Evolutionary conservation across 2,113 vertebrate species (phyloP), one percentile per base, ranked within the genome.

Genomic region (Lanius ludovicianus): DNA sequence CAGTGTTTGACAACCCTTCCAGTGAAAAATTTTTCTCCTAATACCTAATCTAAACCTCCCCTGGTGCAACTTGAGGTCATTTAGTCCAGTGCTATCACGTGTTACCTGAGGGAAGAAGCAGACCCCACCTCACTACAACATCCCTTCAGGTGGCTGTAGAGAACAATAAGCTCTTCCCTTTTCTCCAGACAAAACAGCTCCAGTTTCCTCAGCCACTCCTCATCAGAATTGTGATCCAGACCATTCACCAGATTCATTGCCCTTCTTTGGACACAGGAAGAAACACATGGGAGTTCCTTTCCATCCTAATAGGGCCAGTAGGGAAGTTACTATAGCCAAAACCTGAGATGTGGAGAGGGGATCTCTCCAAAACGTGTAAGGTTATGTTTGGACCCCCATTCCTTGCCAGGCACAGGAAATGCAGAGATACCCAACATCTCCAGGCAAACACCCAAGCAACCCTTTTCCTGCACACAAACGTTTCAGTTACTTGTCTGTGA

Each of bases 361-460:
- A 35, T 86, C 15, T 46, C 49, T 77, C 50, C 46, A 11, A 64
- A 25, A 81, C 19, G 31, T 63, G 44, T 23, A 28, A 57, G 9
- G 14, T 46, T 85, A 3, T 19, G 1, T 71, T 44, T 76, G 52
- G 39, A 74, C 1, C 30, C 25, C 33, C 27, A 56, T 73, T 75
- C 41, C 24, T 49, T 79, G 56, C 31, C 30, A 68, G 37, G 9
- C 46, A 64, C 37, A 57, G 46, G n/a, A 91, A 85, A 42, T n/a
- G 3, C n/a, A 75, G 62, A 87, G 33, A 49, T 21, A 63, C 3
- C 24, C 3, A 60, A 67, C 20, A 37, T 28, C 33, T 89, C 39
- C 47, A 63, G 69, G 52, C 56, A 60, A 93, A 59, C 0, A 2
- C 37, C 42, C 0, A 0, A 59, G 42, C 1, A 7, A 39, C 7